phyloP scores from a whole-genome alignment of 2,888 invertebrate species.

The Heliconius ethilla region DNA sequence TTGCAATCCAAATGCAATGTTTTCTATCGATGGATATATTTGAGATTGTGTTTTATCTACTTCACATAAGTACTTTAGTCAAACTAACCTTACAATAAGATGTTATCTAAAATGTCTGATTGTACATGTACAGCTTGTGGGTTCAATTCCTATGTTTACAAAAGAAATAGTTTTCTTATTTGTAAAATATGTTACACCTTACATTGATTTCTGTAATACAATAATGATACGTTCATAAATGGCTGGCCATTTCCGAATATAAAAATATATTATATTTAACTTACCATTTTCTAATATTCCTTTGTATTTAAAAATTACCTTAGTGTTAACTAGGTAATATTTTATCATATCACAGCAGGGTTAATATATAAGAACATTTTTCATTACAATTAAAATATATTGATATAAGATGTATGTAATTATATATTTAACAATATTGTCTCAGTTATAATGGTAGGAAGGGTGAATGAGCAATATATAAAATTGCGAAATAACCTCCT shows the following conservation, averaged over 20 bases:
- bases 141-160: no score
- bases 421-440: no score
- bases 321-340: not conserved
- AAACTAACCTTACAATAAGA: no score
- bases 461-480: no score
- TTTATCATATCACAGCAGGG: conserved; percentile 15
- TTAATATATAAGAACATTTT: not conserved
- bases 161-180: no score
- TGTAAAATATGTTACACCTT: no score
- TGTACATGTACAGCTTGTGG: no score
- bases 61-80: no score
- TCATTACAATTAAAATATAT: not conserved
- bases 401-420: not conserved
- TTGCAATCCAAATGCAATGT: not conserved
- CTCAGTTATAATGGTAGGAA: no score
- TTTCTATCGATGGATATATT: not conserved
- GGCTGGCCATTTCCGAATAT: not conserved
- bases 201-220: no score
- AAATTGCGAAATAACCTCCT: not conserved
- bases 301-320: not conserved
- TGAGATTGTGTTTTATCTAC: not conserved
- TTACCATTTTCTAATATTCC: not conserved
- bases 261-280: not conserved
- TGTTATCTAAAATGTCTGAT: no score
- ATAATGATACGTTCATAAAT: no score